Evolutionary conservation across 2,113 vertebrate genomes (phyloP).

Genomic region (Notechis scutatus): DNA sequence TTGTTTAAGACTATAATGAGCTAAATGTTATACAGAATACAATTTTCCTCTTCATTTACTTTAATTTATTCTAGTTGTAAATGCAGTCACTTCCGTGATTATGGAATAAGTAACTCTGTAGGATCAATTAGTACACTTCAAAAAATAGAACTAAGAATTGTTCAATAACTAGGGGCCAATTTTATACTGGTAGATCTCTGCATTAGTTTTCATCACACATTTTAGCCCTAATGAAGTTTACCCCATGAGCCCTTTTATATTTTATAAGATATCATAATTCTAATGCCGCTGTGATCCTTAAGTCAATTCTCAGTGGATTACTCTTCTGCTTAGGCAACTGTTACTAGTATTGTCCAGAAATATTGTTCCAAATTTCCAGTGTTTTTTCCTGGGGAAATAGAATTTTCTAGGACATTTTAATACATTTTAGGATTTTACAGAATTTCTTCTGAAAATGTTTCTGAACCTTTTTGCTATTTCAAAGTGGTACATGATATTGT

Average conservation of each 20-base stretch:
- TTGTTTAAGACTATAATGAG: conserved; percentile 66
- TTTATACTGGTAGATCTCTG: conserved; percentile 44
- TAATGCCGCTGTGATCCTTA: not conserved
- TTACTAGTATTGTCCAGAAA: not conserved
- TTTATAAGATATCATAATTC: not conserved
- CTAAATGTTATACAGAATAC: conserved; percentile 66
- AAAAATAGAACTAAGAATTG: conserved; percentile 57
- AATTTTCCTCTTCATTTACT: conserved; percentile 74
- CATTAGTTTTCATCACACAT: conserved; percentile 52
- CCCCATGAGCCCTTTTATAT: conserved; percentile 18
- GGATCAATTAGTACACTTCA: conserved; percentile 62
- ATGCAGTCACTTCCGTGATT: conserved; percentile 61
- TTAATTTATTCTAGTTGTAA: conserved; percentile 71
- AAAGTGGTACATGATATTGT: not conserved
- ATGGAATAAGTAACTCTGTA: conserved; percentile 64
- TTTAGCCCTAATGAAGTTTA: conserved; percentile 28
- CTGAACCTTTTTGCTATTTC: not conserved
- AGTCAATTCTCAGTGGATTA: not conserved
- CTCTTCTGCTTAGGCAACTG: not conserved
- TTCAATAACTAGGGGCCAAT: conserved; percentile 56
- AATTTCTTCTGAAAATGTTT: not conserved
- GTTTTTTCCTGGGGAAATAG: not conserved
- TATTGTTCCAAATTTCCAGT: not conserved
- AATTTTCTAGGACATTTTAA: not conserved
- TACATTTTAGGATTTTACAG: not conserved